phyloP scores from a whole-genome alignment of 2,888 invertebrate genomes.

The Nemotelus nigrinus region DNA sequence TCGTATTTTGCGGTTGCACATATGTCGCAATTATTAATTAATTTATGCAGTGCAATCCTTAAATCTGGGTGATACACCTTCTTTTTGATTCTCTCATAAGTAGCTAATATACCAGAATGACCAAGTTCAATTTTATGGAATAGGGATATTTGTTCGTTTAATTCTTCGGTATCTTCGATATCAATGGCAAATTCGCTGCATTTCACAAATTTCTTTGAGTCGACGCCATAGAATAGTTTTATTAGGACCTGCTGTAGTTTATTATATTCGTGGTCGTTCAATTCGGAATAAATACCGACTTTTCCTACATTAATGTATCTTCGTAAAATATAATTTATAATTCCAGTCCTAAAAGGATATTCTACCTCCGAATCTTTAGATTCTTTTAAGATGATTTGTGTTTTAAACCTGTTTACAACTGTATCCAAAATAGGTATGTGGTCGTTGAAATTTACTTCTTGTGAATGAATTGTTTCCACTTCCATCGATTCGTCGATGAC shows the following conservation, averaged over 20 bases:
- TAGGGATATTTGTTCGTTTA: constrained; percentile 20
- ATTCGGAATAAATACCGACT: too few relatives aligned
- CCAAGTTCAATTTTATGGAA: constrained; percentile 51
- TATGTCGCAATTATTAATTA: constrained; percentile 32
- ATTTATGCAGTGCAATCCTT: background rate
- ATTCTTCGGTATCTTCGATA: constrained; percentile 49
- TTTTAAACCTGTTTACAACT: too few relatives aligned
- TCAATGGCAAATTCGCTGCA: constrained; percentile 52
- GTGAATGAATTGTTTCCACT: too few relatives aligned
- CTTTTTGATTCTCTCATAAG: constrained; percentile 51
- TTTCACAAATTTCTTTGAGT: constrained; percentile 50
- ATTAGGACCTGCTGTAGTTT: constrained; percentile 46
- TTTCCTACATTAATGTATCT: too few relatives aligned
- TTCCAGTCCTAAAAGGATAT: too few relatives aligned
- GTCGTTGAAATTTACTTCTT: too few relatives aligned
- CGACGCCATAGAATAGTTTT: constrained; percentile 51
- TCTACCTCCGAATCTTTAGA: too few relatives aligned
- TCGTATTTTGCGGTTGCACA: constrained; percentile 33
- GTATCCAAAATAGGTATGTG: too few relatives aligned
- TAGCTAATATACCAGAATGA: constrained; percentile 52
- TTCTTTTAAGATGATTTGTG: too few relatives aligned
- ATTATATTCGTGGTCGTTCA: too few relatives aligned
- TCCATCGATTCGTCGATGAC: too few relatives aligned
- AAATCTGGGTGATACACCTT: constrained; percentile 53
- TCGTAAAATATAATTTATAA: too few relatives aligned